These are phyloP conservation scores for Cristatella mucedo DNA, from an alignment of 2,888 invertebrate species.

Conservation along the genomic window DNA sequence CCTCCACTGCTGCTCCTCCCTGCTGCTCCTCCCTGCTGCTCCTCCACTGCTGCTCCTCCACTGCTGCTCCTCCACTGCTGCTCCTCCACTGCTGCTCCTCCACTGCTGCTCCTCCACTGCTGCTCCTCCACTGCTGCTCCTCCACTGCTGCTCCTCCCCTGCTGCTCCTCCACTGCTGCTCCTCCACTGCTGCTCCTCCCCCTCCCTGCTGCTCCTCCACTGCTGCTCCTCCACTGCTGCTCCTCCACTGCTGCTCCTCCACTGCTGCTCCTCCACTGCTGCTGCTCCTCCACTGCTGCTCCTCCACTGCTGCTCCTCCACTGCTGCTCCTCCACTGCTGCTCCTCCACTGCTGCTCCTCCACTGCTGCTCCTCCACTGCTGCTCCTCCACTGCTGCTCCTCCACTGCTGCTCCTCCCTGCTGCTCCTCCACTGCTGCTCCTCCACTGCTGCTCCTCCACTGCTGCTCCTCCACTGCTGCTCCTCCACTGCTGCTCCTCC, in stretches of 20 bases:
- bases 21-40: neutral
- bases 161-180: neutral
- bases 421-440: too few species aligned
- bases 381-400: too few species aligned
- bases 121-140: neutral
- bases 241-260: neutral
- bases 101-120: neutral
- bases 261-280: neutral
- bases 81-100: neutral
- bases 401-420: too few species aligned
- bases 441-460: too few species aligned
- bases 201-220: neutral
- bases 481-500: too few species aligned
- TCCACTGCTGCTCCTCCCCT: neutral
- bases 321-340: too few species aligned
- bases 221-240: neutral
- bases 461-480: too few species aligned
- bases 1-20: conserved; percentile 3
- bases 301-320: too few species aligned
- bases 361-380: too few species aligned
- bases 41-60: neutral
- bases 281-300: too few species aligned
- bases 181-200: neutral
- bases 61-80: neutral
- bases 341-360: too few species aligned